A percentile compares a stretch with the other conserved stretches of the same genome.
phyloP scores from a whole-genome alignment of 2,113 vertebrate genomes.

The Mirounga angustirostris region DNA sequence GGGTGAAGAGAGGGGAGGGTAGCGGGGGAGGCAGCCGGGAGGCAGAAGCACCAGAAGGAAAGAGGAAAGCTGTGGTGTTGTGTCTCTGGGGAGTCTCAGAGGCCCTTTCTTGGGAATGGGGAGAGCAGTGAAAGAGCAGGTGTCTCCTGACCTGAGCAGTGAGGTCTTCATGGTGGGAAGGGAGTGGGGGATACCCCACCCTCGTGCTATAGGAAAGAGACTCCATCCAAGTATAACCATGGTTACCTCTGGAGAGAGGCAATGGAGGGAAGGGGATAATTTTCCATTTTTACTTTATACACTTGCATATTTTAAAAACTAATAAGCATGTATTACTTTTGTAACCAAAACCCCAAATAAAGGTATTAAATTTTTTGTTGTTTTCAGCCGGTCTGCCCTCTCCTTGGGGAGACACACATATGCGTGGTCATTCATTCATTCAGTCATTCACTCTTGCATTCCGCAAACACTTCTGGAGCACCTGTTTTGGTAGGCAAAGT shows the following conservation, averaged over 20 bases:
- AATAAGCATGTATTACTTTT: slow-evolving; percentile 15
- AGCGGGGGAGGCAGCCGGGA: background rate
- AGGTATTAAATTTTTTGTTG: background rate
- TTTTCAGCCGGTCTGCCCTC: too few species aligned
- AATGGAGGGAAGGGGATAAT: background rate
- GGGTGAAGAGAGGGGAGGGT: background rate
- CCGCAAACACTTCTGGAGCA: background rate
- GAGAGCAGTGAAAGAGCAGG: background rate
- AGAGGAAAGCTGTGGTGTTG: background rate
- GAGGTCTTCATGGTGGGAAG: background rate
- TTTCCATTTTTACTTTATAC: background rate
- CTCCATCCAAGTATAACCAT: accelerated
- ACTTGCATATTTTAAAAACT: background rate
- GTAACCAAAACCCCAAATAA: background rate
- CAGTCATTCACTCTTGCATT: background rate
- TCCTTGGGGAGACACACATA: background rate
- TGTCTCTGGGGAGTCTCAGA: background rate
- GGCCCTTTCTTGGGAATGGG: background rate
- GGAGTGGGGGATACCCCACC: background rate
- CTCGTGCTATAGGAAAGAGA: background rate
- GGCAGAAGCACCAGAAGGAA: background rate
- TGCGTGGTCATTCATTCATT: background rate
- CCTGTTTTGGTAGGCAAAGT: background rate
- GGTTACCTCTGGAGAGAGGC: background rate
- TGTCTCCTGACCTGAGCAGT: background rate